phyloP scores from a whole-genome alignment of 2,113 vertebrate species.

The Phyllostomus hastatus region DNA sequence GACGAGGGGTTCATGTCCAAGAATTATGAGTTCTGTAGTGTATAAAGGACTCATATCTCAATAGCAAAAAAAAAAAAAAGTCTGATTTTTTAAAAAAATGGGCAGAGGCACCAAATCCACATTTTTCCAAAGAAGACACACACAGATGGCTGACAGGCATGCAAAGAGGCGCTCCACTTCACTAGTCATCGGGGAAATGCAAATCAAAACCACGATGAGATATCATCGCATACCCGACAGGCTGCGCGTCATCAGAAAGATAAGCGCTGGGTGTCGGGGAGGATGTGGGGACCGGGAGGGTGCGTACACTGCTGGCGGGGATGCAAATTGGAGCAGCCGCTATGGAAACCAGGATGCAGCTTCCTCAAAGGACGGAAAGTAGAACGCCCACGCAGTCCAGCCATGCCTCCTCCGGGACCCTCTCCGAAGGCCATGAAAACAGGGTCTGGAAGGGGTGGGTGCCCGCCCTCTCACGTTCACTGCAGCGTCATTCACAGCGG shows the following conservation, averaged over 20 bases:
- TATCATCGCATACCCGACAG: too few species aligned
- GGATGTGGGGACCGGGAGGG: neutral
- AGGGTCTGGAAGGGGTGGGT: neutral
- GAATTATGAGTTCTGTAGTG: too few species aligned
- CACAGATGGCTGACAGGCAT: too few species aligned
- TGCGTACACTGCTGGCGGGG: neutral
- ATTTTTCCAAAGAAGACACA: neutral
- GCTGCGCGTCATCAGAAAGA: neutral
- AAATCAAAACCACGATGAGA: neutral
- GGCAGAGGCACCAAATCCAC: neutral
- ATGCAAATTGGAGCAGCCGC: neutral
- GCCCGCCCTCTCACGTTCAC: neutral
- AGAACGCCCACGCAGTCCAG: neutral
- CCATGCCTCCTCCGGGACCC: neutral
- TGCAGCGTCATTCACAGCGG: neutral
- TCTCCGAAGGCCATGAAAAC: neutral
- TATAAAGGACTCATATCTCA: neutral
- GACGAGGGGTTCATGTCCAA: neutral
- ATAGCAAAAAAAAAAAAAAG: neutral
- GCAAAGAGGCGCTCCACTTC: neutral
- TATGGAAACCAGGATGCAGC: neutral
- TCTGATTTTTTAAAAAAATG: neutral
- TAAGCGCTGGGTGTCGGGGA: neutral
- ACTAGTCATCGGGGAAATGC: neutral
- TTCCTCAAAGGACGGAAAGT: neutral